Percentiles rank a stretch among this genome's conserved stretches.
These are phyloP conservation scores for Shinisaurus crocodilurus DNA, from an alignment of 2,113 vertebrate genomes.

Conservation along the genomic window DNA sequence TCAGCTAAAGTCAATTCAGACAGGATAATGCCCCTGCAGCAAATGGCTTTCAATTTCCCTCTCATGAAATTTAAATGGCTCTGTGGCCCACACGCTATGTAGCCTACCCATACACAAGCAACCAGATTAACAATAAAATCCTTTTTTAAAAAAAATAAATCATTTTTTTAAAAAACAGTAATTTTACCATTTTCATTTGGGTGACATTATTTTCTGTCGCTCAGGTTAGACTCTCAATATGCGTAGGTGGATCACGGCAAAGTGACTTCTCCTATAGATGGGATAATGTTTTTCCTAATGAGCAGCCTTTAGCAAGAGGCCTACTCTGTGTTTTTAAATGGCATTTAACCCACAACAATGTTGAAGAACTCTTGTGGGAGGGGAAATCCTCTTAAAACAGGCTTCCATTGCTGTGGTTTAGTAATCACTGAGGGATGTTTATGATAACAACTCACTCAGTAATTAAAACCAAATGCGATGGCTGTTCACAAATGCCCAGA, in stretches of 20 bases:
- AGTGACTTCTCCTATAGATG: neutral
- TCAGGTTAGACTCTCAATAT: neutral
- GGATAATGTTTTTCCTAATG: neutral
- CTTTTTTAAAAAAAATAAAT: neutral
- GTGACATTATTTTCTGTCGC: neutral
- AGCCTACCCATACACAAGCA: conserved; percentile 33
- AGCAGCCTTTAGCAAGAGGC: neutral
- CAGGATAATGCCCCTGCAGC: conserved; percentile 6
- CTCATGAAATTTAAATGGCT: conserved; percentile 53
- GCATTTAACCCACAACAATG: neutral
- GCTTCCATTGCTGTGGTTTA: conserved; percentile 41
- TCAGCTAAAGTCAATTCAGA: conserved; percentile 48
- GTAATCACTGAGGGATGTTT: conserved; percentile 63
- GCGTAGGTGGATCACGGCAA: neutral
- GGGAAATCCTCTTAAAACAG: conserved; percentile 23
- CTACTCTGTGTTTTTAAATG: conserved; percentile 29
- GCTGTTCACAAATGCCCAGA: conserved; percentile 48
- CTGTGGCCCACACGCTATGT: conserved; percentile 29
- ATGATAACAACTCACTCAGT: conserved; percentile 44
- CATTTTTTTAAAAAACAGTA: conserved; percentile 17
- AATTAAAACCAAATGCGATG: conserved; percentile 67
- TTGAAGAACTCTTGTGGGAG: conserved; percentile 3
- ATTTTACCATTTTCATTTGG: neutral
- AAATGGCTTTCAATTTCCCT: conserved; percentile 60
- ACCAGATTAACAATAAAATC: conserved; percentile 46